Conservation (phyloP, 2,797 vertebrate genomes). For the Diplodus sargus region DNA sequence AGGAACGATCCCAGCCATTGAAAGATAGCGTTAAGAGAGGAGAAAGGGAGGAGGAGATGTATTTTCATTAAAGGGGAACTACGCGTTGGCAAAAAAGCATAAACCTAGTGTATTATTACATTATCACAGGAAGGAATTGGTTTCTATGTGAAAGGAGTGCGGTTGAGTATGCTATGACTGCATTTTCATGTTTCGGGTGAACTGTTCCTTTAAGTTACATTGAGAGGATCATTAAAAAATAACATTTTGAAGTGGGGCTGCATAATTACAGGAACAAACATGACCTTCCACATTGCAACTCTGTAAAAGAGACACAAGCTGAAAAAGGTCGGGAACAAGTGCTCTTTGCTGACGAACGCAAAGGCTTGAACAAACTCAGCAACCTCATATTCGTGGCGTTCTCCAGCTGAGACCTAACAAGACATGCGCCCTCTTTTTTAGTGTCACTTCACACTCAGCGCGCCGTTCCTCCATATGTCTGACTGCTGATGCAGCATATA, state of each 20-base stretch:
- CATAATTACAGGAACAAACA: not conserved
- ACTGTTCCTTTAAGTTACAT: not conserved
- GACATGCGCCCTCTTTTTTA: constrained; percentile 8
- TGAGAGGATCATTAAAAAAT: not conserved
- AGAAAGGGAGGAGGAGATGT: too few relatives aligned
- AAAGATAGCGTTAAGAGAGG: too few relatives aligned
- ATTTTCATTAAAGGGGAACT: too few relatives aligned
- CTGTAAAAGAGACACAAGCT: not conserved
- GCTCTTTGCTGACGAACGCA: not conserved
- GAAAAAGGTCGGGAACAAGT: not conserved
- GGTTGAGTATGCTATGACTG: too few relatives aligned
- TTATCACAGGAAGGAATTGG: not conserved
- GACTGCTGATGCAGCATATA: constrained; percentile 61
- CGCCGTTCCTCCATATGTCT: constrained; percentile 29
- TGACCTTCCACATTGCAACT: not conserved
- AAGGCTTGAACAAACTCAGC: not conserved
- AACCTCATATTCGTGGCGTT: not conserved
- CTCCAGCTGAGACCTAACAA: constrained; percentile 3
- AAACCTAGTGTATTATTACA: not conserved
- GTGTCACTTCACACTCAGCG: constrained; percentile 15
- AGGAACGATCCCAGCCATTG: not conserved
- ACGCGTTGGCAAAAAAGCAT: not conserved
- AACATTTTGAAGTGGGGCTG: not conserved
- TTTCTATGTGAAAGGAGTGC: too few relatives aligned
- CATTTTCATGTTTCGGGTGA: too few relatives aligned